A percentile compares a stretch with the other conserved stretches of the same genome.
These are phyloP conservation scores for Scaptomyza parva DNA, from an alignment of 2,888 invertebrate species.

Conservation along the genomic window DNA sequence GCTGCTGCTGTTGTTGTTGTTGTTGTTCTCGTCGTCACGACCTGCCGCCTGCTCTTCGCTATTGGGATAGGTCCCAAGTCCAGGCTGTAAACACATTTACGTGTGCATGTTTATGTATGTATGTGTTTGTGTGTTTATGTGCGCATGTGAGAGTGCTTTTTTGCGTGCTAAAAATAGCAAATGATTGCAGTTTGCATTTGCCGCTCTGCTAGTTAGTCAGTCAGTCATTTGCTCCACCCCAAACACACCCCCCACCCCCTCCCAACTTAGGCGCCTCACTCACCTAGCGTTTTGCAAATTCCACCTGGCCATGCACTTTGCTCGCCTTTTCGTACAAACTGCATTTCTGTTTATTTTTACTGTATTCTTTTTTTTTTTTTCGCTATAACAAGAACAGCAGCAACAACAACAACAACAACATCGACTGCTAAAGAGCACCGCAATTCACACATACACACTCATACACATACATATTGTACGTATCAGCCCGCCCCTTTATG, in stretches of 20 bases:
- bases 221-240: conserved; percentile 9
- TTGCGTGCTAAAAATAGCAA: conserved; percentile 65
- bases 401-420: conserved; percentile 17
- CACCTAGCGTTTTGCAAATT: conserved; percentile 9
- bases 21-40: conserved; percentile 46
- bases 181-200: conserved; percentile 62
- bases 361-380: conserved; percentile 25
- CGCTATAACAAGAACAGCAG: conserved; percentile 29
- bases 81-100: conserved; percentile 39
- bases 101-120: conserved; percentile 18
- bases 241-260: conserved; percentile 5
- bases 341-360: conserved; percentile 54
- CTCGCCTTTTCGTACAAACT: conserved; percentile 42
- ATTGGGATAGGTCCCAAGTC: conserved; percentile 76
- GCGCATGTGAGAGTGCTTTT: conserved; percentile 13
- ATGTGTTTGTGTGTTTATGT: conserved; percentile 3
- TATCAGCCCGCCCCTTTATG: conserved; percentile 26
- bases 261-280: background rate
- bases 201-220: conserved; percentile 59
- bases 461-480: background rate
- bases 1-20: background rate
- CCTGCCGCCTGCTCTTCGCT: conserved; percentile 61
- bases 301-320: conserved; percentile 64
- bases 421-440: conserved; percentile 38
- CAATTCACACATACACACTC: conserved; percentile 14